Evolutionary conservation across 2,888 invertebrate genomes (phyloP), one percentile per base, ranked within the genome.

Genomic region (Drosophila ustulata): DNA sequence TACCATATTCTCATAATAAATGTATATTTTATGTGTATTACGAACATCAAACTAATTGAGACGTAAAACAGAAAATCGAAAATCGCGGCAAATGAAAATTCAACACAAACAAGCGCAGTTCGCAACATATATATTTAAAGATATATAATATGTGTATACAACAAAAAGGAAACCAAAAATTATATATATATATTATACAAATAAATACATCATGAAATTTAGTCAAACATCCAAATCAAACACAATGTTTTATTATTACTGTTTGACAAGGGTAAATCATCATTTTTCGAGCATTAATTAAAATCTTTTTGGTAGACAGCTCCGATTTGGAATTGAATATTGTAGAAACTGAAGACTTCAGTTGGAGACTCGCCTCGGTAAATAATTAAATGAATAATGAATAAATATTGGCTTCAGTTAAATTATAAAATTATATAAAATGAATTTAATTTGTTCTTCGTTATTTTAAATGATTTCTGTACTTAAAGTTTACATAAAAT

Each of bases 131-230:
- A 72, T 43, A 72, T 41, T 52, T 13, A 51, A n/a, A 59, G 9
- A 47, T 47, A 62, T 51, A 53, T 49, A 64, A 28, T 13, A 47
- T 43, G 39, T 47, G 59, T 63, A 53, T 65, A 57, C 62, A 75
- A 32, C 23, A 9, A 28, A 39, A 39, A 34, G 43, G 28, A 43
- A 55, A 55, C n/a, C 30, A 26, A 39, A 51, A 34, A 46, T 39
- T 50, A 71, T 26, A 61, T 25, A 71, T 32, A 51, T 56, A 71
- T 47, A 56, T 26, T 53, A 62, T 70, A 63, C 18, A 66, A 74
- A 86, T 77, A 89, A 88, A 88, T 88, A 82, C 72, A 89, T 81
- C 82, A 80, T 78, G 78, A 80, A 88, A 89, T 81, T 83, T 83
- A 83, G 89, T 83, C 83, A 87, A 89, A 89, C 59, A 84, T 83